These are phyloP conservation scores for Marisa cornuarietis DNA, from an alignment of 1,140 invertebrate genomes.

Conservation along the genomic window DNA sequence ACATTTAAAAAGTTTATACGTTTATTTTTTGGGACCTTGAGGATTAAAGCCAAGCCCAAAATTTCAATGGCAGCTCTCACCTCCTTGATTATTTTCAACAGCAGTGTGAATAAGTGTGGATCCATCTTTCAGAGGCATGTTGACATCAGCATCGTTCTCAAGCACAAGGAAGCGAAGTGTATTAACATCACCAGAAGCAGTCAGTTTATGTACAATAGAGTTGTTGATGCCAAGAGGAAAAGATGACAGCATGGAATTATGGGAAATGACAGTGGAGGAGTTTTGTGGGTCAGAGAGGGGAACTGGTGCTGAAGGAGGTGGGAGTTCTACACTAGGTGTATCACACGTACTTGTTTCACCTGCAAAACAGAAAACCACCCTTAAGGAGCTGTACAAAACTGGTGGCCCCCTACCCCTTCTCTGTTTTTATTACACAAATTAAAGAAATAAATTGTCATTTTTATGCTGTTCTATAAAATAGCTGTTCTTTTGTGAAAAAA, in stretches of 20 bases:
- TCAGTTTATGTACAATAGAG: conserved; percentile 46
- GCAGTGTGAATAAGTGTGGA: conserved; percentile 56
- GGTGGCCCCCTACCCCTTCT: too few relatives aligned
- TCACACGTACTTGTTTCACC: conserved; percentile 46
- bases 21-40: background rate
- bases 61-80: conserved; percentile 33
- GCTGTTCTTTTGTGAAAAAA: too few relatives aligned
- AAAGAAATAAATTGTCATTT: too few relatives aligned
- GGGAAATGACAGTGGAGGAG: background rate
- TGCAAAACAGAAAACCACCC: conserved; percentile 4
- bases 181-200: conserved; percentile 48
- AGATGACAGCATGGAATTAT: conserved; percentile 1
- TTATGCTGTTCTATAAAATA: too few relatives aligned
- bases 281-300: conserved; percentile 1
- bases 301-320: conserved; percentile 5
- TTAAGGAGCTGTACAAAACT: background rate
- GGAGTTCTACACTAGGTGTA: conserved; percentile 36
- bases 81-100: conserved; percentile 55
- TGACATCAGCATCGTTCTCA: conserved; percentile 51
- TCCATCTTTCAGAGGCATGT: conserved; percentile 55
- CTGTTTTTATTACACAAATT: too few relatives aligned
- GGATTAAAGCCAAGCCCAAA: background rate
- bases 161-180: conserved; percentile 47
- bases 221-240: conserved; percentile 29
- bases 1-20: background rate